A percentile compares a stretch with the other conserved stretches of the same genome.
These are phyloP conservation scores for Danio tinwini DNA, from an alignment of 2,797 vertebrate genomes.

Conservation along the genomic window DNA sequence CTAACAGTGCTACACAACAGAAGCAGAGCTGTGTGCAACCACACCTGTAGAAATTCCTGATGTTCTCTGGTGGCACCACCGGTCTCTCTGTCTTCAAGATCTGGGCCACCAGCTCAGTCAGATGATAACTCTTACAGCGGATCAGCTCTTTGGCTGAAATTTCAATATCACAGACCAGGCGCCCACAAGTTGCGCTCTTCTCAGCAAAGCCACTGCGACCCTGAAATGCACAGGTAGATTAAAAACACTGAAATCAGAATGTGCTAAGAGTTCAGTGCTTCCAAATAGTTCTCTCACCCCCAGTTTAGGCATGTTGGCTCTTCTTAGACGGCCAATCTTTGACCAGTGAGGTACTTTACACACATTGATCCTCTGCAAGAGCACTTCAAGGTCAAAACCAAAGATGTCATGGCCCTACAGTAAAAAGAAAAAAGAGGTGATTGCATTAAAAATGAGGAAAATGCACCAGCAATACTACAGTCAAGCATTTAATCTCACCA, in stretches of 20 bases:
- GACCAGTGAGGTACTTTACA: slow-evolving; percentile 98
- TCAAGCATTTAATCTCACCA: slow-evolving; percentile 83
- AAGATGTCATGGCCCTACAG: slow-evolving; percentile 88
- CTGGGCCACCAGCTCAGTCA: slow-evolving; percentile 89
- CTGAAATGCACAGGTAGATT: slow-evolving; percentile 68
- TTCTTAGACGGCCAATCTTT: slow-evolving; percentile 93
- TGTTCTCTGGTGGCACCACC: slow-evolving; percentile 82
- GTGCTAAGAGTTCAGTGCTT: background rate
- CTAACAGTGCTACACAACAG: too few species aligned
- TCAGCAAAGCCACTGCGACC: slow-evolving; percentile 92
- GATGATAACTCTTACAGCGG: slow-evolving; percentile 95
- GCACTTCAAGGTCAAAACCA: slow-evolving; percentile 97
- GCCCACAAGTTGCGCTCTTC: slow-evolving; percentile 94
- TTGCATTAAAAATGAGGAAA: background rate
- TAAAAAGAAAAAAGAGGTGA: background rate
- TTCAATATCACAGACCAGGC: slow-evolving; percentile 95
- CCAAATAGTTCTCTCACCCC: slow-evolving; percentile 79
- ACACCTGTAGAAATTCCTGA: slow-evolving; percentile 88
- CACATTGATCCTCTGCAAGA: slow-evolving; percentile 91
- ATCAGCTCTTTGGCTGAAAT: slow-evolving; percentile 97
- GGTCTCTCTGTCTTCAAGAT: slow-evolving; percentile 87
- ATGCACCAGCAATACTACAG: background rate
- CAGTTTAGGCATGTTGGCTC: slow-evolving; percentile 93
- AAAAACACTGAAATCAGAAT: background rate
- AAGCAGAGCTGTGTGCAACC: background rate